Evolutionary conservation across 1,140 invertebrate species (phyloP).

Genomic region (Lordiphosa clarofinis): DNA sequence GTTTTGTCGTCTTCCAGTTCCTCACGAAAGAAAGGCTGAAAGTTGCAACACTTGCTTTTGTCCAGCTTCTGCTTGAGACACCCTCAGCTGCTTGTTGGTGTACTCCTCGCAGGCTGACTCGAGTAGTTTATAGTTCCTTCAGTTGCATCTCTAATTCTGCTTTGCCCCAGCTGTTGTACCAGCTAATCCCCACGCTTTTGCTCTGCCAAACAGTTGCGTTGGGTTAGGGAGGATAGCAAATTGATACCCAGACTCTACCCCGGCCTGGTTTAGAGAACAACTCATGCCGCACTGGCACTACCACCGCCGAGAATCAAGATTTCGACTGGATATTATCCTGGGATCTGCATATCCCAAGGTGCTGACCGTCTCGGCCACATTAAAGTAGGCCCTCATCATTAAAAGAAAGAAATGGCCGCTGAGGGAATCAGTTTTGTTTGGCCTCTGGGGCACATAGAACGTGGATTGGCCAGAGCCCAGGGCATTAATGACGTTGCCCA

Average conservation of each 20-base stretch:
- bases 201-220: slow-evolving; percentile 10
- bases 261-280: slow-evolving; percentile 46
- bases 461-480: slow-evolving; percentile 84
- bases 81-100: too few relatives aligned
- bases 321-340: slow-evolving; percentile 85
- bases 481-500: too few relatives aligned
- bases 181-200: slow-evolving; percentile 13
- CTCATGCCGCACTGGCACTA: slow-evolving; percentile 70
- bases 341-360: slow-evolving; percentile 93
- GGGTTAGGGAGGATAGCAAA: slow-evolving; percentile 1
- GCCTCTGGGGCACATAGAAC: slow-evolving; percentile 90
- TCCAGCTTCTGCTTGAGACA: too few relatives aligned
- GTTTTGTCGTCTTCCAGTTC: too few relatives aligned
- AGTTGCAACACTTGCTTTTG: too few relatives aligned
- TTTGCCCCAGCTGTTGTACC: slow-evolving; percentile 55
- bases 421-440: slow-evolving; percentile 96
- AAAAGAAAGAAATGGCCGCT: too few relatives aligned
- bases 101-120: too few relatives aligned
- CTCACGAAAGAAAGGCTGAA: too few relatives aligned
- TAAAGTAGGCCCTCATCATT: too few relatives aligned
- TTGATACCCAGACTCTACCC: slow-evolving; percentile 30
- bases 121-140: too few relatives aligned
- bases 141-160: slow-evolving; percentile 84
- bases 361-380: slow-evolving; percentile 93
- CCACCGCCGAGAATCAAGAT: slow-evolving; percentile 79